Conservation (phyloP, 2,113 vertebrate species). For the Campylomormyrus tamandua region DNA sequence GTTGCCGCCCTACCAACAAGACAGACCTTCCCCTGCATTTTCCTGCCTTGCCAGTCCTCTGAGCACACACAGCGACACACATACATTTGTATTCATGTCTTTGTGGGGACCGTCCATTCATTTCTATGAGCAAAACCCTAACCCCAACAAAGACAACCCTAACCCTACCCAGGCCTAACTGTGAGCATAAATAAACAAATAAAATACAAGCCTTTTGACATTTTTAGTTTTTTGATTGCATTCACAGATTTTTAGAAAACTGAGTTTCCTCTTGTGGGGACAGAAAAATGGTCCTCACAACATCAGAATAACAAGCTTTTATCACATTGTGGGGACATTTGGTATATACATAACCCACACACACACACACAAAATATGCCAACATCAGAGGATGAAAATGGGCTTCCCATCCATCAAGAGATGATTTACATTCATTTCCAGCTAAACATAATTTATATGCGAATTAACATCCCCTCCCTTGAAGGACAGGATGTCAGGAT, state of each 20-base stretch:
- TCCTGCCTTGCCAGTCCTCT: too few relatives aligned
- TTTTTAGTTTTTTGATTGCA: not conserved
- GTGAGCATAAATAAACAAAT: not conserved
- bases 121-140: not conserved
- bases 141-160: not conserved
- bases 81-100: not conserved
- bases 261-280: not conserved
- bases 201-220: not conserved
- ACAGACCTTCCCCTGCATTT: not conserved
- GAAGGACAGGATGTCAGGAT: conserved; percentile 1
- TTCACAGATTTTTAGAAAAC: not conserved
- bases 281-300: not conserved
- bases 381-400: not conserved
- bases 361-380: conserved; percentile 19
- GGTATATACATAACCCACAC: not conserved
- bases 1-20: not conserved
- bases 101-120: not conserved
- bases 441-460: not conserved
- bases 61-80: not conserved
- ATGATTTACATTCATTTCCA: conserved; percentile 5
- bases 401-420: not conserved
- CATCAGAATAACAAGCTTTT: not conserved
- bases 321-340: not conserved
- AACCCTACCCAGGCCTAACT: not conserved
- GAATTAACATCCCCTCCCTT: not conserved